These are phyloP conservation scores for Oryzias melastigma DNA, from an alignment of 2,113 vertebrate species.

Conservation along the genomic window DNA sequence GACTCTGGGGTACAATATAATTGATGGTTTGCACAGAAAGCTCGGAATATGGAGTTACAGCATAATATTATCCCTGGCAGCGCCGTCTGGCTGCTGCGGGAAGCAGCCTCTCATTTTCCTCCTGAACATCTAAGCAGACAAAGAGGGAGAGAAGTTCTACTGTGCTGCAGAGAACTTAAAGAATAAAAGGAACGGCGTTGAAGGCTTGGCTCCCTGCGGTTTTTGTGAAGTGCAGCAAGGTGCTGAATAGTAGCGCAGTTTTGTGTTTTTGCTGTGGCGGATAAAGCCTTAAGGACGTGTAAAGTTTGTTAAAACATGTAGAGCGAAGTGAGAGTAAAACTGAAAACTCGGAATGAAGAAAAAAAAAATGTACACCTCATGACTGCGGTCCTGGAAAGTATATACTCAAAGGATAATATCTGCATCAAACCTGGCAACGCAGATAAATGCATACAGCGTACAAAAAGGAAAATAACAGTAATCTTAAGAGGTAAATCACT, in stretches of 20 bases:
- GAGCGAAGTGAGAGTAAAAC: not conserved
- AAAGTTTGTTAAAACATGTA: not conserved
- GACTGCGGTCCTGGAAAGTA: no score
- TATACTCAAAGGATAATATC: no score
- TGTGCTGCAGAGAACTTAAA: conserved; percentile 20
- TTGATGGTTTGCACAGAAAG: conserved; percentile 38
- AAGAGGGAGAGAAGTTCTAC: conserved; percentile 2
- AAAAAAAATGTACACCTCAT: no score
- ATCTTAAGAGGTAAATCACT: no score
- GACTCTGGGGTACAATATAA: conserved; percentile 35
- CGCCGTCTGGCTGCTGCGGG: conserved; percentile 4
- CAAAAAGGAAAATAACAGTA: no score
- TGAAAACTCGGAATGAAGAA: no score
- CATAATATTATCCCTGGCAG: conserved; percentile 57
- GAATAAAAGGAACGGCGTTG: not conserved
- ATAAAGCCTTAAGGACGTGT: not conserved
- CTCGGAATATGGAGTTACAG: conserved; percentile 39
- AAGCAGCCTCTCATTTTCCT: conserved; percentile 9
- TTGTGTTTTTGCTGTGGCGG: not conserved
- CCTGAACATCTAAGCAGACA: conserved; percentile 5
- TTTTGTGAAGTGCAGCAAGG: conserved; percentile 13
- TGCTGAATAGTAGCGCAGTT: not conserved
- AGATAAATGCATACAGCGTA: no score
- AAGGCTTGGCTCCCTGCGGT: conserved; percentile 16
- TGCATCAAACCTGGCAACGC: no score